Evolutionary conservation across 2,113 vertebrate species (phyloP), one percentile per base, ranked within the genome.

Genomic region (Ptychochromis oligacanthus): DNA sequence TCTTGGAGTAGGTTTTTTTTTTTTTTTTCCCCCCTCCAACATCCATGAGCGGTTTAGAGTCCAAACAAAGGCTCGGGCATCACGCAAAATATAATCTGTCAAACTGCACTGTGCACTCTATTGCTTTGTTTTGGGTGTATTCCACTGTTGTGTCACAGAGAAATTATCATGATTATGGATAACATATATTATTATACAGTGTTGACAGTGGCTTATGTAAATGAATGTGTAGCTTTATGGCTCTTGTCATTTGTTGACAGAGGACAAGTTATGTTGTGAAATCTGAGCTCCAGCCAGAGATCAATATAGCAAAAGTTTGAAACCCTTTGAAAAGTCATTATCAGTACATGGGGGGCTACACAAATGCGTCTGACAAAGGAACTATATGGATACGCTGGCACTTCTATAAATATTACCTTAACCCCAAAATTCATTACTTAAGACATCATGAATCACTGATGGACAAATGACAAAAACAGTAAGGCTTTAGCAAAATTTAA

Each of bases 1-100:
- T 82, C 83, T 83, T 83, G 3, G 84, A 81, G 81, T 80, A 12
- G 6, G 49, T 36, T 58, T 52, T 83, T 88, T 81, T 26, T 65
- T 31, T 31, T 31, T 65, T 46, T 22, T 2, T n/a, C n/a, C n/a
- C n/a, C n/a, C n/a, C 62, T 65, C 62, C 64, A 83, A 80, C 75
- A 83, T 82, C 75, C 75, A 78, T 34, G 38, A 77, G 49, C 81
- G 38, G 46, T 15, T 46, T 52, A 74, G 28, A 43, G 13, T 57
- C 52, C 4, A 60, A 81, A 70, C 57, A 75, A 75, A 84, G 38
- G 18, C 38, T 4, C 17, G n/a, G 6, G 9, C 58, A 40, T 56
- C 57, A 59, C 15, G 46, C 52, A 64, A 79, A 75, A 81, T 26
- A 82, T 11, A n/a, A 65, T 13, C 18, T 4, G 76, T 61, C 56